Base-by-base conservation (phyloP, 1,140 invertebrate genomes). In the Drosophila parvula region DNA sequence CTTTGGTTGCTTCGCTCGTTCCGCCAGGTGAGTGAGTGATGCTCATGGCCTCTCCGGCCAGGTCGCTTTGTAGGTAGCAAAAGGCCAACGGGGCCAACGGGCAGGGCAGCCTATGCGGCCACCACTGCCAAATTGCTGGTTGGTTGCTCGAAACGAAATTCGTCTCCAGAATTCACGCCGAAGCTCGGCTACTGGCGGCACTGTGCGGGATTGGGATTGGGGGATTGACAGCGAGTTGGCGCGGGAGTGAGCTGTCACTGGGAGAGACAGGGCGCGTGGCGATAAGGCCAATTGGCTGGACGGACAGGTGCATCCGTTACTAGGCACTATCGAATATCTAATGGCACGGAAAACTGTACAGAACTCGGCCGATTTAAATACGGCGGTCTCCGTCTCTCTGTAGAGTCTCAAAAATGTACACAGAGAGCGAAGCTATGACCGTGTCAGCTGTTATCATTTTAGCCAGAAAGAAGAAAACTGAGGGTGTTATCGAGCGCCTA, bases 21-120 rank as follows among this genome's bases (percentile, higher is more conserved):
- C 73, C 75, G 53, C 78, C 82, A 86, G 82, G 76, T 86, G 82
- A 82, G 82, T 85, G 81, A 75, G 83, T 86, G 76, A 86, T 86
- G 82, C 82, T 82, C 76, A 56, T 76, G 61, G 63, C 62, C 63
- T 58, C 60, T 75, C 60, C 60, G 38, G 45, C 74, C 65, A 45
- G 44, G 36, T 73, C 51, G 64, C 32, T 73, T 86, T 62, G 64
- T 81, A 69, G 69, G 78, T 78, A 78, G 51, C 65, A 70, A 80
- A 84, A 85, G 67, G 81, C 71, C 69, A 84, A 61, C 73, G 51
- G 74, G 67, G 81, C 71, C 69, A 84, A 61, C 73, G 51, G 74
- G 68, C 74, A 81, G 53, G 59, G 61, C 68, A 81, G 78, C 78
- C 75, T 82, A 67, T 50, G 28, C 58, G 62, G 22, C 63, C 44